Evolutionary conservation across 2,797 vertebrate species (phyloP), one percentile per base, ranked within the genome.

Genomic region (Argyrosomus regius): DNA sequence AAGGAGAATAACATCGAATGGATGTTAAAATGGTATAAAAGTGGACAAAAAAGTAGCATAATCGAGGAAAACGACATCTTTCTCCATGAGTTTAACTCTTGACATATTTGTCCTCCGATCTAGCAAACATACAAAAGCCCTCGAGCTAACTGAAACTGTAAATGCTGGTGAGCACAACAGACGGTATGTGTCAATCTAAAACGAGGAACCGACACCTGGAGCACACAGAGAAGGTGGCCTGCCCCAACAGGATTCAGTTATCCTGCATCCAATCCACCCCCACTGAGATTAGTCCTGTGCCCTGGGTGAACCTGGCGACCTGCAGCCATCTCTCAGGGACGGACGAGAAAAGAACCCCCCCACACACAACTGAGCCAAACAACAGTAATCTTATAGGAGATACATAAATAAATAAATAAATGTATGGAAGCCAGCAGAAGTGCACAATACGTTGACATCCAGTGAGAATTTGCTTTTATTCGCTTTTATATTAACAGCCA

Each of bases 251-350:
- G 91, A 91, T 81, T 87, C 82, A 89, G 63, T 75, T 68, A 84
- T 91, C 75, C 88, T 78, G 71, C 79, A 85, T 87, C 85, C 84
- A 84, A 74, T 91, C 91, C 89, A 88, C 88, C 89, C 91, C 89
- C 93, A 90, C 75, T 52, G 63, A 92, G 89, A 91, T 91, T 85
- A 91, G 87, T 90, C 78, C 66, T 66, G 3, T 71, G 65, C 78
- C 82, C 65, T 24, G 76, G 62, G 63, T 91, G 90, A 93, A 92
- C 90, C 82, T 86, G 3, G 72, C 57, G 80, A 92, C 91, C 90
- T 87, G 68, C 69, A 72, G 82, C 88, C 91, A 85, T 87, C 89
- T 81, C 83, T 89, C 81, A 91, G 43, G 83, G 43, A 81, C 81
- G 81, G 68, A 66, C 61, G 46, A 26, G 58, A 72, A 48, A 35